These are phyloP conservation scores for Hestina assimilis DNA, from an alignment of 1,140 invertebrate species.

Conservation along the genomic window DNA sequence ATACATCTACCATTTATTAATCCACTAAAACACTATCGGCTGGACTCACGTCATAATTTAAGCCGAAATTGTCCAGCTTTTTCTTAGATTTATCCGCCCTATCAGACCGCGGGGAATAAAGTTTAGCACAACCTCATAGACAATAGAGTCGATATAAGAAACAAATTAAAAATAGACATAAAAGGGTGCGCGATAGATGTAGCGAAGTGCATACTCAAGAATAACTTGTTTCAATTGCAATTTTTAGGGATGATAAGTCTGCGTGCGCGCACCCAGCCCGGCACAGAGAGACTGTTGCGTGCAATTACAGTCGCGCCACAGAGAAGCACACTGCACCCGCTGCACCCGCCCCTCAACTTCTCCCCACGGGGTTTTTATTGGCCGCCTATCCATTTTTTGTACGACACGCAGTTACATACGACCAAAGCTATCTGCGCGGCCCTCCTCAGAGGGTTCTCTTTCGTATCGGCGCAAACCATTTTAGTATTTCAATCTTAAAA, in stretches of 20 bases:
- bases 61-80: not conserved
- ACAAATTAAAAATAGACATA: not conserved
- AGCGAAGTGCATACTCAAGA: slow-evolving; percentile 1
- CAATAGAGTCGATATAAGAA: not conserved
- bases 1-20: not conserved
- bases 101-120: not conserved
- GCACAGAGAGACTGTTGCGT: slow-evolving; percentile 61
- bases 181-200: not conserved
- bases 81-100: not conserved
- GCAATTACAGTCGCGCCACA: slow-evolving; percentile 46
- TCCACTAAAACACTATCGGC: slow-evolving; percentile 1
- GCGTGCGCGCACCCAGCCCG: slow-evolving; percentile 68
- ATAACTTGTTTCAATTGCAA: no score
- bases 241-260: slow-evolving; percentile 48
- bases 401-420: slow-evolving; percentile 66
- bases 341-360: slow-evolving; percentile 67
- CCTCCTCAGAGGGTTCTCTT: slow-evolving; percentile 64
- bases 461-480: slow-evolving; percentile 54
- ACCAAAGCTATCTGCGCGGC: slow-evolving; percentile 67
- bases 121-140: not conserved
- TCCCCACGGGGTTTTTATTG: slow-evolving; percentile 76
- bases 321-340: slow-evolving; percentile 54
- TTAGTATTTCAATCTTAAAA: slow-evolving; percentile 33
- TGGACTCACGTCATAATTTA: slow-evolving; percentile 61
- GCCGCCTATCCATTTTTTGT: slow-evolving; percentile 73